phyloP scores from a whole-genome alignment of 2,888 invertebrate genomes.

The Digitonthophagus gazella region DNA sequence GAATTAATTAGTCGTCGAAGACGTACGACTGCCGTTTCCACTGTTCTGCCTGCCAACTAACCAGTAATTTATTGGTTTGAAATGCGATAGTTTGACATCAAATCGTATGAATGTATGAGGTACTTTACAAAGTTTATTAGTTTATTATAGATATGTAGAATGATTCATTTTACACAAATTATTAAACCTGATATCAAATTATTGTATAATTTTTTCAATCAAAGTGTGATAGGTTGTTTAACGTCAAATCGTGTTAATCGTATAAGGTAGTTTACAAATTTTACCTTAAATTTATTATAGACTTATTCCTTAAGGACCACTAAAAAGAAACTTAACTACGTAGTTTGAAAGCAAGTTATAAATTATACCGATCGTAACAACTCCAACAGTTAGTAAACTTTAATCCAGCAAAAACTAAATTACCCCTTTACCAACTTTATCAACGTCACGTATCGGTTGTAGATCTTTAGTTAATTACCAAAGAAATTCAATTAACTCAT shows the following conservation, averaged over 20 bases:
- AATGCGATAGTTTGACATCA: not conserved
- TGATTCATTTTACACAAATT: no score
- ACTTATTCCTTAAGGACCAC: not conserved
- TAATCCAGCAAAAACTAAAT: slow-evolving; percentile 11
- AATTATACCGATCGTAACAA: not conserved
- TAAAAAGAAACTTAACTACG: not conserved
- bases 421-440: slow-evolving; percentile 2
- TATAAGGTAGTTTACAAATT: no score
- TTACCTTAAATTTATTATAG: not conserved
- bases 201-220: no score
- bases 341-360: not conserved
- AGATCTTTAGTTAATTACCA: slow-evolving; percentile 3
- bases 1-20: slow-evolving; percentile 15
- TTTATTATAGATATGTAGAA: no score
- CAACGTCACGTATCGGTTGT: slow-evolving; percentile 13
- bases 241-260: no score
- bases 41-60: not conserved
- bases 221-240: no score
- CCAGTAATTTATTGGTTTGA: not conserved
- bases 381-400: not conserved
- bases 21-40: slow-evolving; percentile 8
- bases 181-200: no score
- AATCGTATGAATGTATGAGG: no score
- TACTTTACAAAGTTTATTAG: no score
- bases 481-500: not conserved